A percentile compares a stretch with the other conserved stretches of the same genome.
Conservation (phyloP, 2,888 invertebrate genomes). For the Leistus spinibarbis region DNA sequence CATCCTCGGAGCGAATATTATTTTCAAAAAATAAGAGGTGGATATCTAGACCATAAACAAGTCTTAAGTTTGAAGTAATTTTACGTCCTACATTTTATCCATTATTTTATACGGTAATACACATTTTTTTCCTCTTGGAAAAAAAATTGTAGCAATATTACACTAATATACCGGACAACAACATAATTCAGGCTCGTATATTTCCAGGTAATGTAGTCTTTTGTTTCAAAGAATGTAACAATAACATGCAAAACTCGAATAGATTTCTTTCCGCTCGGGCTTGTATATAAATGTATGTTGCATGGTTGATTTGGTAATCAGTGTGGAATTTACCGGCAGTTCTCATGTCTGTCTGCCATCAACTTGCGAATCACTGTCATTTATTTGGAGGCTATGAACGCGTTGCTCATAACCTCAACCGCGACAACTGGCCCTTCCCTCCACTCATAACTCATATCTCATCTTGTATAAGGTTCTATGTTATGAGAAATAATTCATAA, state of each 20-base stretch:
- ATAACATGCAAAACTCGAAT: constrained; percentile 37
- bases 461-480: not conserved
- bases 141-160: not conserved
- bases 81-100: too few relatives aligned
- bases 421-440: not conserved
- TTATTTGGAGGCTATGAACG: constrained; percentile 10
- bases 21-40: too few relatives aligned
- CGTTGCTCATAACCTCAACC: not conserved
- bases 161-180: not conserved
- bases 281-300: not conserved
- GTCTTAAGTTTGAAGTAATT: too few relatives aligned
- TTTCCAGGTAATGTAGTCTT: constrained; percentile 26
- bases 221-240: constrained; percentile 21
- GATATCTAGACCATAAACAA: too few relatives aligned
- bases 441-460: not conserved
- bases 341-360: constrained; percentile 32
- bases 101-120: not conserved
- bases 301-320: constrained; percentile 21
- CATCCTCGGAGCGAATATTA: too few relatives aligned
- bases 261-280: constrained; percentile 20
- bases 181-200: constrained; percentile 1
- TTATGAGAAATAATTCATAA: not conserved
- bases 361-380: constrained; percentile 19
- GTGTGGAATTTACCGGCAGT: not conserved
- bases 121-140: not conserved